A percentile compares a stretch with the other conserved stretches of the same genome.
Evolutionary conservation across 2,113 vertebrate genomes (phyloP).

Genomic region (Xenopus borealis): DNA sequence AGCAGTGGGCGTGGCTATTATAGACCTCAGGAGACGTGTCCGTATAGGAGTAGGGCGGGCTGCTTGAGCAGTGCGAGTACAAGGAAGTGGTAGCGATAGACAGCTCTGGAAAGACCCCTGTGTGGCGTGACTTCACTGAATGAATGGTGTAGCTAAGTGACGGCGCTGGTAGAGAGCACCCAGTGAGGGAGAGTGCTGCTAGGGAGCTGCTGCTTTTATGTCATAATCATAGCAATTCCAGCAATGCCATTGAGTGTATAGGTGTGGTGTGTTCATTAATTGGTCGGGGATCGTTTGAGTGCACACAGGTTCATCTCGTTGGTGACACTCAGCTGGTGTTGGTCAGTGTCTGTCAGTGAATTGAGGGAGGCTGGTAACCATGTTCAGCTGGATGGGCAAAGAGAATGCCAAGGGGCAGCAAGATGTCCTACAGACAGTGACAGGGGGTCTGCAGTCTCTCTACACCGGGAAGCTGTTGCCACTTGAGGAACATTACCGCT

Average conservation of each 20-base stretch:
- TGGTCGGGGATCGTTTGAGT: no score
- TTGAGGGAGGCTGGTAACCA: constrained; percentile 48
- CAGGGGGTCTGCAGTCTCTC: constrained; percentile 83
- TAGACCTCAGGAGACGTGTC: constrained; percentile 25
- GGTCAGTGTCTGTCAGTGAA: neutral
- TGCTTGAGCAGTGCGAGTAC: neutral
- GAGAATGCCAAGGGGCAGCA: constrained; percentile 69
- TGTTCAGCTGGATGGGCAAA: constrained; percentile 86
- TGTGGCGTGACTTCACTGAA: neutral
- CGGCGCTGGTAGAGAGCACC: no score
- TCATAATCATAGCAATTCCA: no score
- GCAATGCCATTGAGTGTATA: no score
- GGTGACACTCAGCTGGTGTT: no score
- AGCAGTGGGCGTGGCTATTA: neutral
- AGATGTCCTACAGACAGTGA: constrained; percentile 90
- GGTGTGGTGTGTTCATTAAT: no score
- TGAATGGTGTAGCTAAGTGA: neutral
- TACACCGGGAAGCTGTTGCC: constrained; percentile 90
- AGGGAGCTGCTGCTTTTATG: no score
- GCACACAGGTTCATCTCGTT: no score
- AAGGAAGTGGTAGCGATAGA: neutral
- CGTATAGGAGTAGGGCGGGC: neutral
- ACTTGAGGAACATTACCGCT: constrained; percentile 91
- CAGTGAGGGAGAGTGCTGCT: no score
- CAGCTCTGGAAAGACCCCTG: neutral